Evolutionary conservation across 2,888 invertebrate species (phyloP), one percentile per base, ranked within the genome.

Genomic region (Tolmerus cingulatus): DNA sequence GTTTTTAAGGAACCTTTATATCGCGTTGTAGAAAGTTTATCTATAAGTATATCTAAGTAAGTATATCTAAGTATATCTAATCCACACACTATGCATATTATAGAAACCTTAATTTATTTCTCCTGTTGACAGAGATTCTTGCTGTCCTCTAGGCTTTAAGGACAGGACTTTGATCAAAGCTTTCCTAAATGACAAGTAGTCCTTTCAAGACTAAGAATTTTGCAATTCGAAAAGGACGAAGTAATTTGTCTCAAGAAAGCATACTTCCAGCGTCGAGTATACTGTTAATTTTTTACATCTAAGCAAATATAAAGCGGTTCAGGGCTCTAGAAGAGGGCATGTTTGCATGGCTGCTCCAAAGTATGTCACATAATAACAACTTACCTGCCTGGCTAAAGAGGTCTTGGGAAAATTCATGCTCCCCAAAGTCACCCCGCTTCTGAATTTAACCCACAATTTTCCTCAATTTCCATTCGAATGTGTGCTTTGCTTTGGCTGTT

Each of bases 391-490:
- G 66, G 19, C 27, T 66, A 66, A 27, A 34, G 27, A 76, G 76
- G 34, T 1, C 27, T 76, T 76, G 76, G 57, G 46, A 30, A 46
- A n/a, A 19, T 34, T 34, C 57, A 16, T 14, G 34, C 19, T 55
- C 82, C 37, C 23, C n/a, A 57, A 55, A 12, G 57, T 16, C 82
- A 16, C 7, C 51, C 27, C 14, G 51, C 12, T 46, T 40, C 14
- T 19, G 74, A 85, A 27, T 85, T 74, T 85, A 85, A 74, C 74
- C 85, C 23, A 30, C 74, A 85, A 85, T 43, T 85, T 74, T 43
- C 84, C 81, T 40, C 74, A 74, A 84, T 84, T 84, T 74, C 84
- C 85, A 85, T 85, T 30, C 46, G 74, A 74, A 85, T 85, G 85
- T 85, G 74, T 85, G 74, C 74, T 85, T 43, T 23, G 74, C 34